A percentile compares a stretch with the other conserved stretches of the same genome.
Evolutionary conservation across 2,113 vertebrate genomes (phyloP).

Genomic region (Verasper variegatus): DNA sequence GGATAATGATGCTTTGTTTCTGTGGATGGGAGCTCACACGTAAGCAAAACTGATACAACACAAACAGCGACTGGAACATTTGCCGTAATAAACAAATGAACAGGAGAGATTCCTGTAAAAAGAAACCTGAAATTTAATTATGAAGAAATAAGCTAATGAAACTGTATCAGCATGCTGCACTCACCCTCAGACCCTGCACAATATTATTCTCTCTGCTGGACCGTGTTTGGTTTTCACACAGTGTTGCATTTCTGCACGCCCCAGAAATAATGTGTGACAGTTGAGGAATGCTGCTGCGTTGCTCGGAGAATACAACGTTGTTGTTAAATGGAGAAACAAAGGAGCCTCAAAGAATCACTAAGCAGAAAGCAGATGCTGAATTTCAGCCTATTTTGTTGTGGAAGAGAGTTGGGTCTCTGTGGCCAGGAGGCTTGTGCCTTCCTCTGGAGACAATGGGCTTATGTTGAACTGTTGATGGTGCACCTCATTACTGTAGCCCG

Average conservation of each 20-base stretch:
- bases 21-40: neutral
- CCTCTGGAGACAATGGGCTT: constrained; percentile 60
- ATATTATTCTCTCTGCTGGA: constrained; percentile 9
- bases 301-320: constrained; percentile 3
- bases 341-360: constrained; percentile 28
- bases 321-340: constrained; percentile 17
- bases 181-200: neutral
- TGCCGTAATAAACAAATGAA: too few relatives aligned
- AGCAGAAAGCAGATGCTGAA: constrained; percentile 40
- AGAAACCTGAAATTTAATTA: neutral
- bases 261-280: constrained; percentile 19
- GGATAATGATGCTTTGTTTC: neutral
- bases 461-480: constrained; percentile 71
- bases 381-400: constrained; percentile 55
- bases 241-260: neutral
- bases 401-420: constrained; percentile 39
- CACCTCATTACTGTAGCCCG: constrained; percentile 74
- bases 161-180: neutral
- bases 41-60: constrained; percentile 1
- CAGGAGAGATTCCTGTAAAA: neutral
- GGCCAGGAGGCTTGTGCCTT: constrained; percentile 45
- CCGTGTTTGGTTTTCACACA: constrained; percentile 22
- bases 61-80: neutral
- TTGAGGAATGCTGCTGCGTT: constrained; percentile 12
- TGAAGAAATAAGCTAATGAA: neutral